Evolutionary conservation across 2,888 invertebrate genomes (phyloP).

Genomic region (Choreutis nemorana): DNA sequence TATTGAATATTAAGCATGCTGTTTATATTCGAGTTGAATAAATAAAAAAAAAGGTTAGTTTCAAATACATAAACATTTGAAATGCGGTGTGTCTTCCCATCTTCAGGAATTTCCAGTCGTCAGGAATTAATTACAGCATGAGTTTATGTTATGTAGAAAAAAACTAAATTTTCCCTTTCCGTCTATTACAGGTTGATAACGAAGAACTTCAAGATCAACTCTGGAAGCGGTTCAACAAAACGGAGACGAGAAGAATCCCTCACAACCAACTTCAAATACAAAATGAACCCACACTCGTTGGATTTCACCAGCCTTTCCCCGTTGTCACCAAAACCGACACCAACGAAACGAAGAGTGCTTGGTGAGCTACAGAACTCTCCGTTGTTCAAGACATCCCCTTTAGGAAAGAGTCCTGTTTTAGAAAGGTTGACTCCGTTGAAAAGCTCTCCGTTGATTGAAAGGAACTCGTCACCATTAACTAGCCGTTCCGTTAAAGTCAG

Average conservation of each 20-base stretch:
- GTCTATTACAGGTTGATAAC: slow-evolving; percentile 55
- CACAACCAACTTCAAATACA: slow-evolving; percentile 37
- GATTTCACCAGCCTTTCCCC: too few species aligned
- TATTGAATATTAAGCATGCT: too few species aligned
- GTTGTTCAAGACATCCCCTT: slow-evolving; percentile 11
- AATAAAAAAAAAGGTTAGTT: too few species aligned
- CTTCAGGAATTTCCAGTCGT: too few species aligned
- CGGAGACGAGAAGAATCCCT: slow-evolving; percentile 43
- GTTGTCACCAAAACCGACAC: slow-evolving; percentile 9
- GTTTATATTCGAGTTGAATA: too few species aligned
- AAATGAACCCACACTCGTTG: slow-evolving; percentile 46
- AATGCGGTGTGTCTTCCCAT: too few species aligned
- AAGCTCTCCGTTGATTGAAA: slow-evolving; percentile 26
- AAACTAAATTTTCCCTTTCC: slow-evolving; percentile 5
- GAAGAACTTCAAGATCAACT: slow-evolving; percentile 60
- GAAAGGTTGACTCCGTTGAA: slow-evolving; percentile 5
- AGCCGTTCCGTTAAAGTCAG: slow-evolving; percentile 14
- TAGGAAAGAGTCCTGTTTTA: background rate
- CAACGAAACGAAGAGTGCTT: slow-evolving; percentile 7
- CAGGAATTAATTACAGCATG: too few species aligned
- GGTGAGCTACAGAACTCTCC: slow-evolving; percentile 13
- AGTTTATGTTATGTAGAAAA: too few species aligned
- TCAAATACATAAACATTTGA: too few species aligned
- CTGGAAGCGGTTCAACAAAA: slow-evolving; percentile 50
- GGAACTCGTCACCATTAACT: slow-evolving; percentile 8